These are phyloP conservation scores for Myotis davidii DNA, from an alignment of 2,113 vertebrate species.

Conservation along the genomic window DNA sequence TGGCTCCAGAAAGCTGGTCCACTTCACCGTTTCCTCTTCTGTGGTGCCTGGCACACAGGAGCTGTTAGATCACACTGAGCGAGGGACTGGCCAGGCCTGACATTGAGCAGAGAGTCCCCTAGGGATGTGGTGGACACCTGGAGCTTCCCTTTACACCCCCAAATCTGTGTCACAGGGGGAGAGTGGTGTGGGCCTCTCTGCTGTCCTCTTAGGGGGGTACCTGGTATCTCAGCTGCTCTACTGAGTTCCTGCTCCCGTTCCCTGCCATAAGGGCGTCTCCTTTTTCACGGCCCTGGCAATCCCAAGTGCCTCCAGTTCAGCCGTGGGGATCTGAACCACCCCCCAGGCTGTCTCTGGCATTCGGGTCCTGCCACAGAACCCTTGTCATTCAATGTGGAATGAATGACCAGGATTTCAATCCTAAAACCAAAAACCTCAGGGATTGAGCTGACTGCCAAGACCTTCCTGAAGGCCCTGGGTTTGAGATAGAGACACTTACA, in stretches of 20 bases:
- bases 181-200: neutral
- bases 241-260: neutral
- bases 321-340: neutral
- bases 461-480: neutral
- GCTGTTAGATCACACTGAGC: neutral
- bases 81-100: neutral
- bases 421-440: neutral
- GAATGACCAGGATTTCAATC: neutral
- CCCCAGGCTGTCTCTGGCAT: neutral
- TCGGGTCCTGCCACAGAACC: neutral
- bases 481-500: neutral
- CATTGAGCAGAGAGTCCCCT: neutral
- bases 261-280: neutral
- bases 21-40: neutral
- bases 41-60: fast-evolving
- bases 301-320: neutral
- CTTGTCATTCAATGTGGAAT: neutral
- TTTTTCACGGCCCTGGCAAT: neutral
- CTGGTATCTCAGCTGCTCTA: neutral
- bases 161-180: neutral
- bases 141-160: neutral
- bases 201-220: neutral
- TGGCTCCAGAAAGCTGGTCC: neutral
- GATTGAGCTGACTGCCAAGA: neutral
- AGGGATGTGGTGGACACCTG: neutral